Evolutionary conservation across 2,113 vertebrate genomes (phyloP), one percentile per base, ranked within the genome.

Genomic region (Callithrix jacchus): DNA sequence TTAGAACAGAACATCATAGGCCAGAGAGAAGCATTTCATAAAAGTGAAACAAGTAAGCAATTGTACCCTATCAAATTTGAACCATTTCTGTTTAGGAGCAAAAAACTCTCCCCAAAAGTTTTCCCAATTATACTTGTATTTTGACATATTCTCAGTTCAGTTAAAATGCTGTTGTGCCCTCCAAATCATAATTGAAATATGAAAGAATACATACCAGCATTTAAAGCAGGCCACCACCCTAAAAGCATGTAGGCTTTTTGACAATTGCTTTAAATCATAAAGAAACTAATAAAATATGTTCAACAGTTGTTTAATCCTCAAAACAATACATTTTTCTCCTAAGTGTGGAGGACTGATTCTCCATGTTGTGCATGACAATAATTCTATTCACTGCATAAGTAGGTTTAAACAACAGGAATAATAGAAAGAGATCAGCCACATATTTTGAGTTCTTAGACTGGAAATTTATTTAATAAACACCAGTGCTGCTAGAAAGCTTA

Each of bases 1-100:
- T 54, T 58, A 32, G 30, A 90, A 81, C 70, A 71, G n/a, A 85
- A 93, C 37, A 77, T 73, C 56, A 81, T 32, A 61, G 47, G 2
- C n/a, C 93, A 76, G 76, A 92, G 8, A 92, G 58, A 92, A 95
- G 37, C 42, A 86, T 89, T 91, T 93, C 56, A 70, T 54, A 87
- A 88, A 94, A 95, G 70, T 56, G 21, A 88, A 87, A 83, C 74
- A 61, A 68, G 74, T 80, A 77, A 71, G 20, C 40, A 88, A n/a
- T 35, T 58, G 5, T 61, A 58, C 6, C 45, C 16, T n/a, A 35
- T 71, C 58, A 42, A 52, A 85, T 66, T 88, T 76, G 70, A 87
- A 79, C 32, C 77, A 86, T 66, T 87, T 89, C 71, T 95, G n/a
- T 30, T 58, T 56, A 40, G 6, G 80, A 93, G 70, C 70, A 92